Base-by-base conservation (phyloP, 1,140 invertebrate genomes). In the Drosophila burlai region DNA sequence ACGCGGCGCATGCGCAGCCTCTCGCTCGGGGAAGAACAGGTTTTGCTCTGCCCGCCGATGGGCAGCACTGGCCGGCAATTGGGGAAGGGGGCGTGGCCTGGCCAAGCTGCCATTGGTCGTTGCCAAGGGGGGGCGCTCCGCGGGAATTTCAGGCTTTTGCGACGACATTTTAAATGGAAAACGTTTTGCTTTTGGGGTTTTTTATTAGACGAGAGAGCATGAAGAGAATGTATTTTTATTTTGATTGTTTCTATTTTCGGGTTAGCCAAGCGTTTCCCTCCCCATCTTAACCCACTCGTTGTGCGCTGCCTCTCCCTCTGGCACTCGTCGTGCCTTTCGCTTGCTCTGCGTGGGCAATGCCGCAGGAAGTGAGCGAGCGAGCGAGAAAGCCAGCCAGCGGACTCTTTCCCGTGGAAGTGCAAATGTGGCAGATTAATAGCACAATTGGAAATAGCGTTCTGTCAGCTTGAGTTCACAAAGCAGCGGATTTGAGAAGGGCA, bases 341-440 rank as follows among this genome's bases (percentile, higher is more conserved):
- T 62, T 21, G 43, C 62, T 18, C 76, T 4, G 4, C 40, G 3
- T n/a, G 11, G 18, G 16, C 2, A 3, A 18, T 9, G 21, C 36
- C 50, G 18, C 16, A 11, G 21, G 13, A 49, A 42, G 50, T 31
- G 38, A 77, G 21, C 13, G 57, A 40, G 57, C 36, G 55, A 77
- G 49, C 8, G 58, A 45, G 69, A 15, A 1, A 15, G 46, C 47
- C 34, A 18, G 10, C 49, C 31, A 7, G 46, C 46, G 26, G 26
- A 40, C 55, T 69, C 68, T 42, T 57, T 49, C n/a, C 75, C 61
- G 80, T 55, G 81, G 71, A 91, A 89, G 91, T 89, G 91, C 84
- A 92, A 92, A 92, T 92, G 91, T 92, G 91, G 91, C 87, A 92
- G 86, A 92, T 92, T 92, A 92, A 92, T 92, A 92, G 91, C 82